Conservation (phyloP, 2,113 vertebrate species). For the Oostethus manadensis region DNA sequence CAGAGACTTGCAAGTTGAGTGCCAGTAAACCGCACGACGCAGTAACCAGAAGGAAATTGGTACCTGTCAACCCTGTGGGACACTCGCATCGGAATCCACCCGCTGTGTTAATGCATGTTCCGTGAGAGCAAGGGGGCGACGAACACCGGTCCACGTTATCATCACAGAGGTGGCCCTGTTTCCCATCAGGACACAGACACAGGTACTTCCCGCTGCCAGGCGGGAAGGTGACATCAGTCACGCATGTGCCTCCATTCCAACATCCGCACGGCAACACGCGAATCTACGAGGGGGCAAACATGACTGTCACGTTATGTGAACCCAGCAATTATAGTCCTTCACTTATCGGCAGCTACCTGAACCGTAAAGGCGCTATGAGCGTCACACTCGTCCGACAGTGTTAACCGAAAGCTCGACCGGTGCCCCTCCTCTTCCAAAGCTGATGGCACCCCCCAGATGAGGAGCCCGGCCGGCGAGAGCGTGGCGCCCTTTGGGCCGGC, state of each 20-base stretch:
- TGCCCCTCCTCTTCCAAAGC: constrained; percentile 7
- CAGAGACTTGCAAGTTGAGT: neutral
- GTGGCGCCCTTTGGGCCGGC: constrained; percentile 64
- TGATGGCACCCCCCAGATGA: constrained; percentile 74
- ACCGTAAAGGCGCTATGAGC: constrained; percentile 68
- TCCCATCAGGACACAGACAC: constrained; percentile 71
- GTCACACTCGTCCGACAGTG: constrained; percentile 71
- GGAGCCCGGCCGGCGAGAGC: constrained; percentile 76
- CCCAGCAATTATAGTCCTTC: neutral
- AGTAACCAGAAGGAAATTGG: neutral
- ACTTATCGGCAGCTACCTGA: constrained; percentile 56
- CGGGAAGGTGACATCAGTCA: constrained; percentile 73
- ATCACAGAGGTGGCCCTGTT: constrained; percentile 68
- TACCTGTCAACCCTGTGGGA: constrained; percentile 67
- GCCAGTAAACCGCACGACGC: neutral
- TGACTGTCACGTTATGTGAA: neutral
- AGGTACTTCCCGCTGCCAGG: constrained; percentile 77
- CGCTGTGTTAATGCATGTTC: constrained; percentile 45
- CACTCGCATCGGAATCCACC: constrained; percentile 62
- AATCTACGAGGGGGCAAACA: constrained; percentile 53
- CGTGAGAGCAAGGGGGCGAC: constrained; percentile 48
- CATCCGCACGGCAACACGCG: constrained; percentile 73
- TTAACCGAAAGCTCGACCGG: constrained; percentile 60
- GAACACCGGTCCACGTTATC: constrained; percentile 57
- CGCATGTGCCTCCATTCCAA: constrained; percentile 65